Base-by-base conservation (phyloP, 2,888 invertebrate genomes). In the Polydesmus complanatus region DNA sequence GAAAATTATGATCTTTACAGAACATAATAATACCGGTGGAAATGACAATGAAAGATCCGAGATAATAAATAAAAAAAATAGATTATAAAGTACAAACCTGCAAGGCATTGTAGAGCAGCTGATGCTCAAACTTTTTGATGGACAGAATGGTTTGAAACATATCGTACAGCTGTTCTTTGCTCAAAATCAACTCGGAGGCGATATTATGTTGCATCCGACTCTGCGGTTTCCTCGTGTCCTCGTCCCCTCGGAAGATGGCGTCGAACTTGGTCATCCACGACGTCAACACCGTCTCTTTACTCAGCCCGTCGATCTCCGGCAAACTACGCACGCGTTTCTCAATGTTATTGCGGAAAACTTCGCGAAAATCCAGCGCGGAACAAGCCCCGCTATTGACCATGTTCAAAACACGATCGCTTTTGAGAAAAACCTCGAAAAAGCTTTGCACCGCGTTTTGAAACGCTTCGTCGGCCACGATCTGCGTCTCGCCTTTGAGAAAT, bases 191-290 rank as follows among this genome's bases (percentile, higher is more conserved):
- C 75, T 96, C 96, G 57, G 79, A 65, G 85, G 85, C 77, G 91
- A 89, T 74, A 88, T 47, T 65, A 49, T 53, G 62, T 75, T 90
- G 90, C 76, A 89, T 86, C 67, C 90, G 79, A 47, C 87, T 84
- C 58, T 91, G 90, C 71, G 55, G 55, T 54, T 63, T 63, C 19
- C 64, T 68, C 53, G 73, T 73, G 63, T 79, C 78, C 63, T 79
- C 79, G 63, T 80, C 78, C 27, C 78, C 78, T 56, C 78, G 72
- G 64, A 95, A 86, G 72, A 99, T 97, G 75, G 95, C 93, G 78
- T 99, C 98, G 76, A 96, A 97, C 77, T 96, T 99, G 61, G 95
- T 93, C 84, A 99, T 87, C 98, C 98, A 99, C 53, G 96, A 96
- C 65, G 94, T 94, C 67, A 97, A 80, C 51, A 98, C 97, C 53